Evolutionary conservation across 2,113 vertebrate species (phyloP).

Genomic region (Tragelaphus scriptus): DNA sequence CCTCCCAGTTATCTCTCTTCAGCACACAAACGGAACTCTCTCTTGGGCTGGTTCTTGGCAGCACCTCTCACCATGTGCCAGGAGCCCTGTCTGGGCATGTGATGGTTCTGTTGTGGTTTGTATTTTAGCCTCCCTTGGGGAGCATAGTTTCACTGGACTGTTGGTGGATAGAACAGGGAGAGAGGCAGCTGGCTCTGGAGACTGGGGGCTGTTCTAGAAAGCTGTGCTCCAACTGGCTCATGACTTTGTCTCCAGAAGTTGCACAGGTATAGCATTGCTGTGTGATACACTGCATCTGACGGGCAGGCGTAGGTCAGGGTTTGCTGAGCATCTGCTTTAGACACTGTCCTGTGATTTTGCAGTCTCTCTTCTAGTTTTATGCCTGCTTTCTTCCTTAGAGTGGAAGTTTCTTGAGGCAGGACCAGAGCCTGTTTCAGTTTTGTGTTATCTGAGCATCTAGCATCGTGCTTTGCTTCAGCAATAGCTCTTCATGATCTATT

Average conservation of each 20-base stretch:
- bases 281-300: rapidly evolving
- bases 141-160: background rate
- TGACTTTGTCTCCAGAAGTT: background rate
- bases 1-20: background rate
- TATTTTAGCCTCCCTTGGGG: background rate
- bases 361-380: background rate
- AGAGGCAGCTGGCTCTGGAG: background rate
- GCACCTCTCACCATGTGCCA: rapidly evolving
- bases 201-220: background rate
- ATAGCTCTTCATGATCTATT: background rate
- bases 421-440: background rate
- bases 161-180: background rate
- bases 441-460: background rate
- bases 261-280: rapidly evolving
- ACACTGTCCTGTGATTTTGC: background rate
- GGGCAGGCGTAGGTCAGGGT: background rate
- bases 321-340: background rate
- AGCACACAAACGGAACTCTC: background rate
- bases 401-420: background rate
- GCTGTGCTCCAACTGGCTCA: background rate
- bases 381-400: background rate
- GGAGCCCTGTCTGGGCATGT: background rate
- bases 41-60: background rate
- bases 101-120: background rate
- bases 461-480: background rate